Evolutionary conservation across 1,140 invertebrate genomes (phyloP).

Genomic region (Heliothis virescens): DNA sequence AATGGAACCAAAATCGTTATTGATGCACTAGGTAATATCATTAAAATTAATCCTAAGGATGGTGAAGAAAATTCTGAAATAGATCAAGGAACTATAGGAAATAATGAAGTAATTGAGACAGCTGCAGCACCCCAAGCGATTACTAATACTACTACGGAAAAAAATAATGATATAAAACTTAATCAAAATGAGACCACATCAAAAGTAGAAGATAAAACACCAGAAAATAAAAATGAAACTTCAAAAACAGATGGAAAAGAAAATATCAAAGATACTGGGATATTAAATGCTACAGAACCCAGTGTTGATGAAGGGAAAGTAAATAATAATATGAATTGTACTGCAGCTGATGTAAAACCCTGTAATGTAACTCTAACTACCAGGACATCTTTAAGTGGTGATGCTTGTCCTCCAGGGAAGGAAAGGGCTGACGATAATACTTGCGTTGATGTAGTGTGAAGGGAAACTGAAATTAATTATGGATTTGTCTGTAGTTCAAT

Average conservation of each 20-base stretch:
- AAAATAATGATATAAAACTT: background rate
- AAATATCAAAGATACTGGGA: too few relatives aligned
- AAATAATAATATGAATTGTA: background rate
- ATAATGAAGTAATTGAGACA: background rate
- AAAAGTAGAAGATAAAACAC: background rate
- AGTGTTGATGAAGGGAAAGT: too few relatives aligned
- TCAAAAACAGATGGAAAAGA: too few relatives aligned
- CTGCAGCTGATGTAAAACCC: background rate
- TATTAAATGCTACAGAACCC: too few relatives aligned
- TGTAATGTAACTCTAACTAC: background rate
- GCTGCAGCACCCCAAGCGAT: too few relatives aligned
- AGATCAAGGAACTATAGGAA: background rate
- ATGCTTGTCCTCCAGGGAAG: constrained; percentile 6
- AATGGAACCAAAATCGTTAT: constrained; percentile 15
- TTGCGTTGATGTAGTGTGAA: constrained; percentile 6
- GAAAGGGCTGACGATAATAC: constrained; percentile 8
- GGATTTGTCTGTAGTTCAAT: background rate
- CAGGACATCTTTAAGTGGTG: background rate
- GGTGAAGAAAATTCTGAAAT: background rate
- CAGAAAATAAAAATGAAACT: background rate
- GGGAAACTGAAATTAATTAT: background rate
- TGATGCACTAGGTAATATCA: constrained; percentile 17
- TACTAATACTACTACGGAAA: background rate
- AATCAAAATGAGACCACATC: background rate
- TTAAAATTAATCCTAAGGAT: background rate